phyloP scores from a whole-genome alignment of 2,113 vertebrate genomes.

The Aix galericulata region DNA sequence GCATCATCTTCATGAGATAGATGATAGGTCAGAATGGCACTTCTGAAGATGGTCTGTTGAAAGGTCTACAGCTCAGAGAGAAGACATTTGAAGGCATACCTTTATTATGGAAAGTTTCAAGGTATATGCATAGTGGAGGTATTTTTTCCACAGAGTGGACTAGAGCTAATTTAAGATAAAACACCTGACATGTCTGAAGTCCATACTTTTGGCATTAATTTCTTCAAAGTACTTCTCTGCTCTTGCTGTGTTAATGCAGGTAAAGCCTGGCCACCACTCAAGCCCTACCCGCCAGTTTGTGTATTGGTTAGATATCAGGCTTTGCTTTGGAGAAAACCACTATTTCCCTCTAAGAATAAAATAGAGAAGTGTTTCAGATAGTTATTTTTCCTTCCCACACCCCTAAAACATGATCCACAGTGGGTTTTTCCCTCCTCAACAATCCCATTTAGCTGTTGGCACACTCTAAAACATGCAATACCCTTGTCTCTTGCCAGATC shows the following conservation, averaged over 20 bases:
- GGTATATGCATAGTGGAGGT: accelerated
- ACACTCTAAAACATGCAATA: neutral
- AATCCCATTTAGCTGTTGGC: neutral
- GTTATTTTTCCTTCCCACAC: neutral
- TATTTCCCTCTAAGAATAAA: neutral
- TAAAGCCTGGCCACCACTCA: neutral
- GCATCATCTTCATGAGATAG: neutral
- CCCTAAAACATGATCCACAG: neutral
- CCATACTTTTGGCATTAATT: neutral
- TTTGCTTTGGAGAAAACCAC: neutral
- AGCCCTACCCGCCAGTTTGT: neutral
- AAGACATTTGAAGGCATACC: neutral
- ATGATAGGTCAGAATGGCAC: neutral
- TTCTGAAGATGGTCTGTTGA: neutral
- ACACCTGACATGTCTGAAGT: neutral
- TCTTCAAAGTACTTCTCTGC: neutral
- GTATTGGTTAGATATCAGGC: neutral
- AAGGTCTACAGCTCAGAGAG: neutral
- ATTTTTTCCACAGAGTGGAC: neutral
- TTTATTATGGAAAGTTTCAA: neutral
- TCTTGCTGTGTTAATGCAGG: neutral
- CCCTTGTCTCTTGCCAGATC: neutral
- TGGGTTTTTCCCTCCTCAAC: neutral
- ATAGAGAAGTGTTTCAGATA: neutral
- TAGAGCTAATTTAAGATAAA: neutral